Conservation (phyloP, 2,888 invertebrate species). For the Myathropa florea region DNA sequence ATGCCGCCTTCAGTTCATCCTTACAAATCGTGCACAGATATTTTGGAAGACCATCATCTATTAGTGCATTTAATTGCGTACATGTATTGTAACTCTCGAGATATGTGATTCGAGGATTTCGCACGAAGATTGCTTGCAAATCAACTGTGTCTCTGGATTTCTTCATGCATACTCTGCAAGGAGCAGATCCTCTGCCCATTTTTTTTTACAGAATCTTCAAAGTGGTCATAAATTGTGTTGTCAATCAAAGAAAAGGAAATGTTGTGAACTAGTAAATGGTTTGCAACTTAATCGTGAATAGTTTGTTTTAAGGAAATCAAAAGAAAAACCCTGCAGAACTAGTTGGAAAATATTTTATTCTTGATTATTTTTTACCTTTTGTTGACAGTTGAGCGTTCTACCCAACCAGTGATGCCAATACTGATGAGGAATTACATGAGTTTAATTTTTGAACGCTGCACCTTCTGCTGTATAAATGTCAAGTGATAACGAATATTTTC, state of each 20-base stretch:
- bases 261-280: not conserved
- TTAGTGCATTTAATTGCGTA: conserved; percentile 71
- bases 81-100: conserved; percentile 71
- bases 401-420: conserved; percentile 28
- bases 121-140: conserved; percentile 41
- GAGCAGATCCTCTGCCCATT: conserved; percentile 60
- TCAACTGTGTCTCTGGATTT: conserved; percentile 59
- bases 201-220: conserved; percentile 17
- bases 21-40: conserved; percentile 72
- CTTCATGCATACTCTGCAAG: conserved; percentile 66
- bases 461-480: not conserved
- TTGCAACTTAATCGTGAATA: not conserved
- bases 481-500: not conserved
- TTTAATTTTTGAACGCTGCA: not conserved
- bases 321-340: not conserved
- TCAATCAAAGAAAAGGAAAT: too few species aligned
- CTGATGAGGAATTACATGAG: not conserved
- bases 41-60: conserved; percentile 71
- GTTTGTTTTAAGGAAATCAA: not conserved
- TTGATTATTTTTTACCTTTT: conserved; percentile 53
- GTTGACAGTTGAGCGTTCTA: conserved; percentile 62
- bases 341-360: conserved; percentile 25
- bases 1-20: conserved; percentile 56
- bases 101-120: conserved; percentile 63
- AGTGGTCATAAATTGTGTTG: not conserved